A percentile compares a stretch with the other conserved stretches of the same genome.
These are phyloP conservation scores for Barbus barbus DNA, from an alignment of 2,113 vertebrate species.

Conservation along the genomic window DNA sequence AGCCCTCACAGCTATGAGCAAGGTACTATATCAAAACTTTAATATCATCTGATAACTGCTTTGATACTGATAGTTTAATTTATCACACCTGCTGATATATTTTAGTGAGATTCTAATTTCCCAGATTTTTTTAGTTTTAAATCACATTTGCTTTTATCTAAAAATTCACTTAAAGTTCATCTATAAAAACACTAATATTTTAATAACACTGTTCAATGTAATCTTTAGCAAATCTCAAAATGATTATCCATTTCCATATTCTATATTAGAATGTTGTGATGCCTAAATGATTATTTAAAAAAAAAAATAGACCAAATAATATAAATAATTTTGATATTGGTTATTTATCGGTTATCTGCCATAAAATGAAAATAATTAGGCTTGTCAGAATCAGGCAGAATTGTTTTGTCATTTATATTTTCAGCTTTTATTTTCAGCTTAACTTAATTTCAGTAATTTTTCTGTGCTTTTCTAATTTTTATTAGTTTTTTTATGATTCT, in stretches of 20 bases:
- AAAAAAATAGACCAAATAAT: background rate
- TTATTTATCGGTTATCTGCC: background rate
- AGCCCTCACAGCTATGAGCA: conserved; percentile 97
- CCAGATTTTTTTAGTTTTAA: background rate
- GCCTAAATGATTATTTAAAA: too few relatives aligned
- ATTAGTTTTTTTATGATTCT: background rate
- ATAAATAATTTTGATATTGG: background rate
- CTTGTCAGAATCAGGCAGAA: too few relatives aligned
- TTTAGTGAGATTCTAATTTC: background rate
- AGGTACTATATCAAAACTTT: too few relatives aligned
- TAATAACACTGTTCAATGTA: background rate
- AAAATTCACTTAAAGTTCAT: background rate
- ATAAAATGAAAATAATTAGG: background rate
- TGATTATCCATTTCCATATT: too few relatives aligned
- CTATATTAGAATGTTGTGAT: too few relatives aligned
- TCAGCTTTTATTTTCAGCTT: too few relatives aligned
- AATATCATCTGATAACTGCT: too few relatives aligned
- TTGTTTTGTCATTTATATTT: too few relatives aligned
- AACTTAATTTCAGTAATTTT: background rate
- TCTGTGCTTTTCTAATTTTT: background rate
- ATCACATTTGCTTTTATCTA: background rate
- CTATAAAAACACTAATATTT: background rate
- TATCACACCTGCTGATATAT: background rate
- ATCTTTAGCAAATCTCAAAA: background rate
- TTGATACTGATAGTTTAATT: too few relatives aligned